Evolutionary conservation across 2,113 vertebrate species (phyloP).

Genomic region (Nothocercus julius): DNA sequence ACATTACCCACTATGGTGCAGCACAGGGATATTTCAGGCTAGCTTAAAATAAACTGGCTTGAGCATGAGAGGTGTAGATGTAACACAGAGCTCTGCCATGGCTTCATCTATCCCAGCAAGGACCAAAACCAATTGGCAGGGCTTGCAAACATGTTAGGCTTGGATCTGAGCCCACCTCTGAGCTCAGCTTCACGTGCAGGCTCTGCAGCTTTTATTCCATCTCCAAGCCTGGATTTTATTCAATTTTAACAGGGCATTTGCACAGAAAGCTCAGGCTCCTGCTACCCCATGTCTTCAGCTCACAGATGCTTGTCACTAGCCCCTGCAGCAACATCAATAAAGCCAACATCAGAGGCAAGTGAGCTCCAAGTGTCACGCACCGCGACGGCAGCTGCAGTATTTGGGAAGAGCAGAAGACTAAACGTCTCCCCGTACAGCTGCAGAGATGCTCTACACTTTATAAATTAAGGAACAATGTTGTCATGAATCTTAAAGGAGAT

Average conservation of each 20-base stretch:
- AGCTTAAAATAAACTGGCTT: slow-evolving; percentile 59
- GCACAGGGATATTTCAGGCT: not conserved
- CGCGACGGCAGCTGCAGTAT: not conserved
- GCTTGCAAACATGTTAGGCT: not conserved
- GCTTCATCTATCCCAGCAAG: not conserved
- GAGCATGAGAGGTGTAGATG: slow-evolving; percentile 18
- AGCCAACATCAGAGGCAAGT: not conserved
- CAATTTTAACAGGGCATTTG: not conserved
- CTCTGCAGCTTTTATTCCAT: not conserved
- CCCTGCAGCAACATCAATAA: not conserved
- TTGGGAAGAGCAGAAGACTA: not conserved
- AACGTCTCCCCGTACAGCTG: not conserved
- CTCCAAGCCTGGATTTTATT: not conserved
- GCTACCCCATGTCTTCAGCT: not conserved
- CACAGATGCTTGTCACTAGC: not conserved
- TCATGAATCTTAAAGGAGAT: not conserved
- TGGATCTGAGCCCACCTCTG: not conserved
- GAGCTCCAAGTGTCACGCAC: not conserved
- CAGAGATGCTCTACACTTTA: not conserved
- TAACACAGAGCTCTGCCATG: not conserved
- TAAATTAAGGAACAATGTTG: not conserved
- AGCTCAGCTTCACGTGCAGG: not conserved
- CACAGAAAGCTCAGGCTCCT: not conserved
- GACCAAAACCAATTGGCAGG: not conserved
- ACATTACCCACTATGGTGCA: slow-evolving; percentile 30